A percentile compares a stretch with the other conserved stretches of the same genome.
Conservation (phyloP, 2,797 vertebrate species). For the Ambastaia sidthimunki region DNA sequence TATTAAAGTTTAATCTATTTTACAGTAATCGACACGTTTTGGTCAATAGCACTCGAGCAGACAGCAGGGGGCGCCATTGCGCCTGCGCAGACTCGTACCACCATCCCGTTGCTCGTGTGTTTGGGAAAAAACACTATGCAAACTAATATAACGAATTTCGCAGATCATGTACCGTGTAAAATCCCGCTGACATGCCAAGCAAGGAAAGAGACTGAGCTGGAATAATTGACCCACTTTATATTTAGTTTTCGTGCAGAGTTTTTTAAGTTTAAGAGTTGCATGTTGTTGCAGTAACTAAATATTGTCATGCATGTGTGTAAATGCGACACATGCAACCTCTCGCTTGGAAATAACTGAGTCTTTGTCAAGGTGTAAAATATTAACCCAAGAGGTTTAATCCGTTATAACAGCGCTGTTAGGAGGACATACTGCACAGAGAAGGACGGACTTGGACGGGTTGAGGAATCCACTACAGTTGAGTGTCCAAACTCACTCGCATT, state of each 20-base stretch:
- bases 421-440: slow-evolving; percentile 39
- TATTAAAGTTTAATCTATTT: no score
- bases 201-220: not conserved
- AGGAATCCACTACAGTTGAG: slow-evolving; percentile 43
- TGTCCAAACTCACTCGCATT: slow-evolving; percentile 50
- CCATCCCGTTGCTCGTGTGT: not conserved
- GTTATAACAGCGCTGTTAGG: slow-evolving; percentile 32
- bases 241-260: not conserved
- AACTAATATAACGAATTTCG: not conserved
- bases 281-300: not conserved
- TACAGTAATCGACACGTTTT: no score
- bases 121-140: not conserved
- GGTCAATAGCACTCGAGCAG: not conserved
- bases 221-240: not conserved
- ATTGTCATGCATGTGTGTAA: slow-evolving; percentile 4
- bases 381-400: slow-evolving; percentile 61
- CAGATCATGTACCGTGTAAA: not conserved
- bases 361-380: slow-evolving; percentile 65
- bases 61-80: not conserved
- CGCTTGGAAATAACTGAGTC: not conserved
- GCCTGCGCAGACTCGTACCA: not conserved
- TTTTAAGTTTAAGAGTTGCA: not conserved
- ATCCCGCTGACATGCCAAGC: not conserved
- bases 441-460: slow-evolving; percentile 67
- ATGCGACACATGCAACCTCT: not conserved